A percentile compares a stretch with the other conserved stretches of the same genome.
Evolutionary conservation across 2,797 vertebrate genomes (phyloP).

Genomic region (Alosa sapidissima): DNA sequence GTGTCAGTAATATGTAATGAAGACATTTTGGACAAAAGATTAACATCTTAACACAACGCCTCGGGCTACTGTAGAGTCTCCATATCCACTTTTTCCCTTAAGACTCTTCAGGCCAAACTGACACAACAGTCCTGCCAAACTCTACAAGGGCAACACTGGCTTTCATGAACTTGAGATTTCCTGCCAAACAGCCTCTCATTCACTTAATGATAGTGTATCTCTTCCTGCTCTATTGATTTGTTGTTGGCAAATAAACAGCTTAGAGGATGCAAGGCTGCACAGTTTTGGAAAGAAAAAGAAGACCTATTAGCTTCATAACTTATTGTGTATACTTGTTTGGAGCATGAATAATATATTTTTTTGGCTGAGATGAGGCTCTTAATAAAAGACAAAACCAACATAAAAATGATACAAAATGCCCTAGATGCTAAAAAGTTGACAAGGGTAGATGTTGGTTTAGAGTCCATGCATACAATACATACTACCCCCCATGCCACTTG

Average conservation of each 20-base stretch:
- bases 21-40: neutral
- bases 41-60: neutral
- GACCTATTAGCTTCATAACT: constrained; percentile 16
- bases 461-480: neutral
- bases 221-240: constrained; percentile 31
- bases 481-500: neutral
- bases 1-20: neutral
- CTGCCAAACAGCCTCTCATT: constrained; percentile 29
- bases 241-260: constrained; percentile 22
- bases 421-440: neutral
- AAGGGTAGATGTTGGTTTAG: neutral
- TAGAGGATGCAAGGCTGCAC: neutral
- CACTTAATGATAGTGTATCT: constrained; percentile 32
- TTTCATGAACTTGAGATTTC: constrained; percentile 24
- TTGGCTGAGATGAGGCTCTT: neutral
- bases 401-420: neutral
- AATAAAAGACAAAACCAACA: neutral
- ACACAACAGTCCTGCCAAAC: neutral
- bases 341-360: neutral
- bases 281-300: neutral
- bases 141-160: constrained; percentile 2
- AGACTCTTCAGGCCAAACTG: constrained; percentile 3
- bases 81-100: neutral
- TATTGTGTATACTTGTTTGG: neutral
- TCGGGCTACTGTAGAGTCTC: neutral